Base-by-base conservation (phyloP, 2,888 invertebrate species). In the Rotaria socialis region DNA sequence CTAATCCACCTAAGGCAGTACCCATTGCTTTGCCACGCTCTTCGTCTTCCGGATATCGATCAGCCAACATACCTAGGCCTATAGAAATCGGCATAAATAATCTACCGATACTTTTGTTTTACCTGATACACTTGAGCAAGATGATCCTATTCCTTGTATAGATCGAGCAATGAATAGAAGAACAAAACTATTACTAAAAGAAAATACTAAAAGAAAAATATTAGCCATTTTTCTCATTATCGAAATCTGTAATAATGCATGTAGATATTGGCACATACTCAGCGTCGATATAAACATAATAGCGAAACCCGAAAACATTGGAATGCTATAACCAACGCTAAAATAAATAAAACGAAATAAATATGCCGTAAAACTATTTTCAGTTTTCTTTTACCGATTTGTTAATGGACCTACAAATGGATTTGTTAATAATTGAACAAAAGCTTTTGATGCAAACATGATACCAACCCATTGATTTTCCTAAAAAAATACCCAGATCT, bases 11-110 rank as follows among this genome's bases (percentile, higher is more conserved):
- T 2, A 99, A 92, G 0, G 99, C 99, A 87, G 99, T 95, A 3
- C 97, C 98, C 98, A 99, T 99, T 0, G 97, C 98, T 91, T 97
- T 97, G 47, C 98, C 98, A 87, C 99, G 93, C 91, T 99, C 98
- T 92, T 96, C 95, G 90, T 99, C 98, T 89, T 99, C 97, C 0
- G 97, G 96, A 90, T 97, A 99, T 55, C 96, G 93, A 90, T 97
- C 96, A 0, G 99, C 99, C 90, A 99, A 92, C 98, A 99, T 98
- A 52, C 98, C 99, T 97, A 99, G 98, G 10, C 99, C 94, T 94
- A 87, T 7, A 2, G n/a, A 35, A 35, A 80, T 19, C n/a, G 11
- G 5, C 7, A n/a, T 27, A 47, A 35, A 1, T 35, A 35, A 67
- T 2, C 16, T 35, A 3, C 10, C 0, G 0, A 10, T 5, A 27